Conservation (phyloP, 2,797 vertebrate genomes). For the Sparus aurata region DNA sequence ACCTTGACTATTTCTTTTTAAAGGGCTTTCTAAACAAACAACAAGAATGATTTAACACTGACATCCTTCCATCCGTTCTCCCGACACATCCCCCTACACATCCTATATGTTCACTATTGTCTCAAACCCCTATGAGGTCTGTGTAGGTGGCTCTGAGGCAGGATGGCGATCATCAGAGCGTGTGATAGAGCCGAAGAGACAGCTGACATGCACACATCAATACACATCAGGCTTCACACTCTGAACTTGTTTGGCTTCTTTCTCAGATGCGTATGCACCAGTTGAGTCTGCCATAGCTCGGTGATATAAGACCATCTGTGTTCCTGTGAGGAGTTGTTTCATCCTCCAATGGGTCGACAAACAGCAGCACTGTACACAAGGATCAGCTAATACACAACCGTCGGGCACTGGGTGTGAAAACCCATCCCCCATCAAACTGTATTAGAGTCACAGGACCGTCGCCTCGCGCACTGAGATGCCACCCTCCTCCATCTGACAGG, state of each 20-base stretch:
- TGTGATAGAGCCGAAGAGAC: slow-evolving; percentile 47
- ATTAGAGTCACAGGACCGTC: slow-evolving; percentile 46
- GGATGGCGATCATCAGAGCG: slow-evolving; percentile 28
- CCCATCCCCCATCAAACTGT: slow-evolving; percentile 42
- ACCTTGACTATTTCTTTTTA: neutral
- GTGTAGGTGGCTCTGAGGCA: slow-evolving; percentile 9
- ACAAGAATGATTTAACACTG: slow-evolving; percentile 2
- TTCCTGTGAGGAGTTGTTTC: slow-evolving; percentile 17
- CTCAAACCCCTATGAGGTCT: slow-evolving; percentile 4
- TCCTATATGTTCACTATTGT: neutral
- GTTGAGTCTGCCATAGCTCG: neutral
- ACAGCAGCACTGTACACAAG: slow-evolving; percentile 20
- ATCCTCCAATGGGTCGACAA: slow-evolving; percentile 8
- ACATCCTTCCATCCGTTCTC: neutral
- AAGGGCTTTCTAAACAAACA: neutral
- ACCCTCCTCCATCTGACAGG: slow-evolving; percentile 49
- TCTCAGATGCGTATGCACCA: neutral
- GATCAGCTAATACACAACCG: slow-evolving; percentile 41
- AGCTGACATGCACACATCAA: slow-evolving; percentile 64
- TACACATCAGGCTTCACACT: slow-evolving; percentile 40
- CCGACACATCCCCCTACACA: slow-evolving; percentile 3
- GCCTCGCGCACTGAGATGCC: neutral
- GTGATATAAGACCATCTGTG: neutral
- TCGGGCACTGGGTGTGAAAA: slow-evolving; percentile 48
- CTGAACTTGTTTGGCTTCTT: slow-evolving; percentile 29